phyloP scores from a whole-genome alignment of 2,888 invertebrate species.

The Pachymerium ferrugineum region DNA sequence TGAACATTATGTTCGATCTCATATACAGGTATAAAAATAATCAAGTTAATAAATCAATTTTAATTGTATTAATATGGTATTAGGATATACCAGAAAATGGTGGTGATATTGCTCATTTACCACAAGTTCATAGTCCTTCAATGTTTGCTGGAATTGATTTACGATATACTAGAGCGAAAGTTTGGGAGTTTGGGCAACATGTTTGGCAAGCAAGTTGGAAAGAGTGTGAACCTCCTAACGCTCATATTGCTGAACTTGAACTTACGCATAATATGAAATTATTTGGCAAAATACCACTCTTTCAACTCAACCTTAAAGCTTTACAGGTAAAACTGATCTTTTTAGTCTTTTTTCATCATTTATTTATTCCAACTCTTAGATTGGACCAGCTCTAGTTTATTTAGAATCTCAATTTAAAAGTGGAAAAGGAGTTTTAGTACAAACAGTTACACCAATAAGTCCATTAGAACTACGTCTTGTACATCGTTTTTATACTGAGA shows the following conservation, averaged over 20 bases:
- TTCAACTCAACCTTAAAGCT: constrained; percentile 59
- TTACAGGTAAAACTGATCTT: constrained; percentile 55
- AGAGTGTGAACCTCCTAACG: constrained; percentile 40
- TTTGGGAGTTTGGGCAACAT: constrained; percentile 53
- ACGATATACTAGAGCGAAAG: constrained; percentile 43
- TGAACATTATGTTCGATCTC: constrained; percentile 68
- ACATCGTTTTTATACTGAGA: constrained; percentile 68
- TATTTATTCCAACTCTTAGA: constrained; percentile 39
- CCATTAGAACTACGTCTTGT: constrained; percentile 69
- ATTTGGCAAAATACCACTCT: constrained; percentile 55
- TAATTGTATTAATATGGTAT: too few species aligned
- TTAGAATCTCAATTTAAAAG: constrained; percentile 48
- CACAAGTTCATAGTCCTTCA: constrained; percentile 64
- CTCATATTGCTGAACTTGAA: constrained; percentile 60
- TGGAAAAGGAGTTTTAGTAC: constrained; percentile 58
- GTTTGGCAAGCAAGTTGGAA: constrained; percentile 61
- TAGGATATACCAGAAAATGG: constrained; percentile 89
- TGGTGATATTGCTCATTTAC: constrained; percentile 74
- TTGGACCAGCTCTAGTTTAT: constrained; percentile 52
- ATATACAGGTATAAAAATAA: constrained; percentile 60
- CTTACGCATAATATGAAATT: constrained; percentile 61
- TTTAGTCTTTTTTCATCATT: not conserved
- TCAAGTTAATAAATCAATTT: constrained; percentile 30
- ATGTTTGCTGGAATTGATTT: constrained; percentile 53
- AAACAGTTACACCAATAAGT: constrained; percentile 71